phyloP scores from a whole-genome alignment of 2,113 vertebrate genomes.

The Abramis brama region DNA sequence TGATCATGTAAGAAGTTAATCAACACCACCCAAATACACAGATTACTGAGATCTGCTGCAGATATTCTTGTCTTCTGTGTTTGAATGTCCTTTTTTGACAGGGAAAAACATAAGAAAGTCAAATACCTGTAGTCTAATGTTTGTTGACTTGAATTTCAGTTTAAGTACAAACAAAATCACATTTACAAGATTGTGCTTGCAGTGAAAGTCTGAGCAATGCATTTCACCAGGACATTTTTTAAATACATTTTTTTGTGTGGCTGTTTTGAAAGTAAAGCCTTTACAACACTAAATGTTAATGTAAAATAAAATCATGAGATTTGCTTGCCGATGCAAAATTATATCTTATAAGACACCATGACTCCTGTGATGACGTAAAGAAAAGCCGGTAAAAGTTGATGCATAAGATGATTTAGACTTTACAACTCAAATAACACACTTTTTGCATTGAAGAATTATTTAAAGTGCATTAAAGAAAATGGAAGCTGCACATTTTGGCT shows the following conservation, averaged over 20 bases:
- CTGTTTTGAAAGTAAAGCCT: not conserved
- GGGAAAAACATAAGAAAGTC: not conserved
- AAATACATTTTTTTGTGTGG: not conserved
- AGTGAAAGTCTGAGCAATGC: not conserved
- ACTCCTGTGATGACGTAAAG: no score
- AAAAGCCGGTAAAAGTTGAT: not conserved
- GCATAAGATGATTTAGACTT: not conserved
- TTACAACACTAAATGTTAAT: not conserved
- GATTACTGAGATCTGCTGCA: constrained; percentile 5
- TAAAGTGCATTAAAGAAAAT: not conserved
- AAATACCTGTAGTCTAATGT: not conserved
- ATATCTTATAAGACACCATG: not conserved
- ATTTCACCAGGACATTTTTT: not conserved
- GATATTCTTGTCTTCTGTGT: not conserved
- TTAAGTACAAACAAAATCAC: not conserved
- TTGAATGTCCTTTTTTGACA: not conserved
- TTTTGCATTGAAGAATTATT: not conserved
- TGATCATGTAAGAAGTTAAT: constrained; percentile 32
- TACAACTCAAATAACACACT: not conserved
- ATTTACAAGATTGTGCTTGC: not conserved
- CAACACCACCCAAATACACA: not conserved
- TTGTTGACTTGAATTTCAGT: constrained; percentile 3
- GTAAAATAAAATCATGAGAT: not conserved
- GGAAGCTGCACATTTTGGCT: not conserved
- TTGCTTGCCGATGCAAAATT: not conserved